These are phyloP conservation scores for Scaptomyza cyrtandrae DNA, from an alignment of 2,888 invertebrate genomes.

Conservation along the genomic window DNA sequence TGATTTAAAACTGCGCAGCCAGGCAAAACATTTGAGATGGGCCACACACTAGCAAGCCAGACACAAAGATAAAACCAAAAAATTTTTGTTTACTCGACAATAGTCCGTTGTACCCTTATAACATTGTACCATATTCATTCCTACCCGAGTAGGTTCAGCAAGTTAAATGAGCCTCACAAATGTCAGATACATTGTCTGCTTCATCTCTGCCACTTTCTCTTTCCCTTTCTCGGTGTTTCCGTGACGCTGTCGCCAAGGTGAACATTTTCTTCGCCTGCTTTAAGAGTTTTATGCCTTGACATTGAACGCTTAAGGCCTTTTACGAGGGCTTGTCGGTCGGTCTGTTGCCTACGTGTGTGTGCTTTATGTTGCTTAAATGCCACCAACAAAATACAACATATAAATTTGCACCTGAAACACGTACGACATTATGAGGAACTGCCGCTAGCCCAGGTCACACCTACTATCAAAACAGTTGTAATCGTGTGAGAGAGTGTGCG, in stretches of 20 bases:
- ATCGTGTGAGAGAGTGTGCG: background rate
- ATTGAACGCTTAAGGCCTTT: slow-evolving; percentile 62
- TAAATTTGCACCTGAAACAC: slow-evolving; percentile 61
- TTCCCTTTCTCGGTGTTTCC: background rate
- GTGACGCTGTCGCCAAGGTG: slow-evolving; percentile 39
- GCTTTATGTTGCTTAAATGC: slow-evolving; percentile 72
- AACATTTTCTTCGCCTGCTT: slow-evolving; percentile 48
- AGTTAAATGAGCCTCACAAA: slow-evolving; percentile 75
- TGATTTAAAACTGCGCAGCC: slow-evolving; percentile 67
- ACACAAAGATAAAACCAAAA: slow-evolving; percentile 42
- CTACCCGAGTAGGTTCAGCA: slow-evolving; percentile 39
- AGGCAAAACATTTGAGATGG: slow-evolving; percentile 61
- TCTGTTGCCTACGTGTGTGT: slow-evolving; percentile 28
- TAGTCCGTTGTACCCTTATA: slow-evolving; percentile 20
- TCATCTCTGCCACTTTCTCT: slow-evolving; percentile 2
- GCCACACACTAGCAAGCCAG: slow-evolving; percentile 23
- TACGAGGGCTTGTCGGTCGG: slow-evolving; percentile 26
- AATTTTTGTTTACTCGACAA: slow-evolving; percentile 31
- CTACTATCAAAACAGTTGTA: slow-evolving; percentile 7
- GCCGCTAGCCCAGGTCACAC: slow-evolving; percentile 22
- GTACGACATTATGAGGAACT: slow-evolving; percentile 60
- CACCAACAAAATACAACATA: slow-evolving; percentile 53
- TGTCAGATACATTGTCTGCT: slow-evolving; percentile 58
- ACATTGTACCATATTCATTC: background rate
- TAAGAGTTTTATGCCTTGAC: slow-evolving; percentile 68